phyloP scores from a whole-genome alignment of 2,797 vertebrate genomes.

The Danio albolineatus region DNA sequence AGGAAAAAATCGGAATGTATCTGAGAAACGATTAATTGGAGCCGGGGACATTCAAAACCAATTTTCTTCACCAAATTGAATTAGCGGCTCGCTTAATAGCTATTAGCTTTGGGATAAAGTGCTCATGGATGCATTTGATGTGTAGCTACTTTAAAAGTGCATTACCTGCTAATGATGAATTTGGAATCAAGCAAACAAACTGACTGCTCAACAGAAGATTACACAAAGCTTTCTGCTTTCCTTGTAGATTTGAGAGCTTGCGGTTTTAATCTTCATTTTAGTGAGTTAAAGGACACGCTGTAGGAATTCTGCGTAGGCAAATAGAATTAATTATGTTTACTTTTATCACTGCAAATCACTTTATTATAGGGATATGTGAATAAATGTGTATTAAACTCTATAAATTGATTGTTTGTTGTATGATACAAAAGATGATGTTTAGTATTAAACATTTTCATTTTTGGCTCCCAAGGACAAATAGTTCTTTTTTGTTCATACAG shows the following conservation, averaged over 20 bases:
- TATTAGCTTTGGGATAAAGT: slow-evolving; percentile 78
- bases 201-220: slow-evolving; percentile 34
- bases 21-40: slow-evolving; percentile 83
- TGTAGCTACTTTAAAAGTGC: slow-evolving; percentile 57
- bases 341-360: slow-evolving; percentile 8
- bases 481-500: too few species aligned
- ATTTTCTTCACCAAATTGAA: slow-evolving; percentile 81
- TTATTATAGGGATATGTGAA: background rate
- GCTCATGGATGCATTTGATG: slow-evolving; percentile 76
- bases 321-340: background rate
- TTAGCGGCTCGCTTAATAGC: slow-evolving; percentile 79
- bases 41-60: slow-evolving; percentile 79
- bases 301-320: background rate
- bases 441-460: too few species aligned
- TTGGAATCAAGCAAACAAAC: slow-evolving; percentile 54
- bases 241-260: slow-evolving; percentile 1
- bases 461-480: too few species aligned
- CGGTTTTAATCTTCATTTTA: background rate
- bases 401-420: background rate
- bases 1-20: slow-evolving; percentile 74
- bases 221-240: slow-evolving; percentile 13
- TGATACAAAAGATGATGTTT: too few species aligned
- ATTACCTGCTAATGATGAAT: slow-evolving; percentile 60
- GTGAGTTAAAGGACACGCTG: background rate
- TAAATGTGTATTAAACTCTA: background rate